phyloP scores from a whole-genome alignment of 2,888 invertebrate genomes.

The Helleia helle region DNA sequence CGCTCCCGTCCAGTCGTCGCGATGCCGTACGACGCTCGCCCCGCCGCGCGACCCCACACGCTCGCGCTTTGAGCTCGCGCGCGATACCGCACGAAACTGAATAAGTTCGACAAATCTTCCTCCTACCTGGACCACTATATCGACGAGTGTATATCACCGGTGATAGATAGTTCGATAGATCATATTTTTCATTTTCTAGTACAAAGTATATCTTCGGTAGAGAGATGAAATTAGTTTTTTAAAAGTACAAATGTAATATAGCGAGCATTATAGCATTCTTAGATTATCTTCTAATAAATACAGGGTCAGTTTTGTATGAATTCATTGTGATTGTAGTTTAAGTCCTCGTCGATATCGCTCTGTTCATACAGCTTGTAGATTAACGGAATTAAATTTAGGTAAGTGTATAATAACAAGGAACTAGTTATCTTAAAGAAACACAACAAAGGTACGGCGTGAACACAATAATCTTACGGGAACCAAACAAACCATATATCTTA shows the following conservation, averaged over 20 bases:
- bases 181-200: constrained; percentile 46
- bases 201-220: constrained; percentile 66
- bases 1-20: constrained; percentile 24
- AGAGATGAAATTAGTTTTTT: constrained; percentile 56
- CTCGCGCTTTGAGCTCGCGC: constrained; percentile 45
- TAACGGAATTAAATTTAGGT: constrained; percentile 58
- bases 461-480: background rate
- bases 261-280: constrained; percentile 58
- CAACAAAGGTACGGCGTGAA: background rate
- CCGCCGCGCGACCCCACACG: constrained; percentile 31
- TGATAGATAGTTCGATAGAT: constrained; percentile 25
- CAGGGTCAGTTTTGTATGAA: constrained; percentile 74
- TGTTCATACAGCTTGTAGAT: constrained; percentile 60
- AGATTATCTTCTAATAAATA: constrained; percentile 65
- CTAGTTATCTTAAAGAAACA: background rate
- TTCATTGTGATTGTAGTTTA: constrained; percentile 74
- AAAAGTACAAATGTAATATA: constrained; percentile 69
- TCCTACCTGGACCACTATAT: constrained; percentile 73
- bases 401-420: constrained; percentile 27
- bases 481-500: background rate
- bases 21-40: constrained; percentile 25
- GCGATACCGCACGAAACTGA: constrained; percentile 63
- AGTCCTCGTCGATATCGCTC: constrained; percentile 58
- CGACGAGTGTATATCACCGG: constrained; percentile 44
- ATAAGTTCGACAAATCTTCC: constrained; percentile 73